Evolutionary conservation across 2,113 vertebrate species (phyloP).

Genomic region (Sorex fumeus): DNA sequence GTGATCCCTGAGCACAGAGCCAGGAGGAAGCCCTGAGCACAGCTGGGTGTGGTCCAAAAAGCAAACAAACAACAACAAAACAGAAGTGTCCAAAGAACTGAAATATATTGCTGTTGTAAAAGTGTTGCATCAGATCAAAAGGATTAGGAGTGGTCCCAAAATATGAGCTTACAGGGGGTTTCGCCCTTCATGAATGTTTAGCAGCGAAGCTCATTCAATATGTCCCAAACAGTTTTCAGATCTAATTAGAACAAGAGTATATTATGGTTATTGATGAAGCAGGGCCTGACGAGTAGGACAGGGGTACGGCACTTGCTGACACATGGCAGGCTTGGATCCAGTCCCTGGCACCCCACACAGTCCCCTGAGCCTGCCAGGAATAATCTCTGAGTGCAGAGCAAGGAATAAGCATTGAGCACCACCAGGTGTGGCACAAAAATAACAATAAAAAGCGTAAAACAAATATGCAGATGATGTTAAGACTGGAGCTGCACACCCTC

Average conservation of each 20-base stretch:
- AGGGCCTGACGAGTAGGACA: too few species aligned
- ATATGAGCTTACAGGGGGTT: neutral
- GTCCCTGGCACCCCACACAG: too few species aligned
- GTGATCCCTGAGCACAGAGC: too few species aligned
- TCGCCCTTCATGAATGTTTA: neutral
- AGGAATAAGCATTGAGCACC: too few species aligned
- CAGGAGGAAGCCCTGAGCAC: too few species aligned
- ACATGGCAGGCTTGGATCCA: too few species aligned
- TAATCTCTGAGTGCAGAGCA: too few species aligned
- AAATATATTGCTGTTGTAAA: neutral
- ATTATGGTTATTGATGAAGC: neutral
- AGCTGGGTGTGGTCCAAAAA: too few species aligned
- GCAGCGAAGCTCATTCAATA: neutral
- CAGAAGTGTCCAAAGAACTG: neutral
- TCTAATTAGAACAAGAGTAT: neutral
- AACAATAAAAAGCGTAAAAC: too few species aligned
- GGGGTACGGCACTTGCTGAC: too few species aligned
- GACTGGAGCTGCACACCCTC: neutral
- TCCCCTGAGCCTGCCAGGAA: too few species aligned
- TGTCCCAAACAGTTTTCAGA: neutral
- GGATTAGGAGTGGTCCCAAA: neutral
- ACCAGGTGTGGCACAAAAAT: too few species aligned
- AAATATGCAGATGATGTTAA: neutral
- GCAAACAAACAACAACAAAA: neutral
- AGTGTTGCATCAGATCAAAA: neutral